Percentiles rank a stretch among this genome's conserved stretches.
Evolutionary conservation across 2,113 vertebrate species (phyloP).

Genomic region (Empidonax traillii): DNA sequence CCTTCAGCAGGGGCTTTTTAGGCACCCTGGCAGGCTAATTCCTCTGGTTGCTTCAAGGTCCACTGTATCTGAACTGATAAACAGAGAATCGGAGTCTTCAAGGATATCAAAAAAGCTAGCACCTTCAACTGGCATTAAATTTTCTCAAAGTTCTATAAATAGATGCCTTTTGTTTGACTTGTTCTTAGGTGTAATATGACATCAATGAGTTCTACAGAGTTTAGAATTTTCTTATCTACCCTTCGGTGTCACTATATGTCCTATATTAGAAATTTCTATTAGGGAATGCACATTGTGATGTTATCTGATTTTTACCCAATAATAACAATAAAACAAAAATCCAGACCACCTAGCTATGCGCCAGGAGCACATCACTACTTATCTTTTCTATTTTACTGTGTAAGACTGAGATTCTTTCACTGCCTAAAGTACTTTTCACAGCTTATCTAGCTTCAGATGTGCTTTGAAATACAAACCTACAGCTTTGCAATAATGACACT

Average conservation of each 20-base stretch:
- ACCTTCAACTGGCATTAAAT: background rate
- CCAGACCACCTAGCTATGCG: background rate
- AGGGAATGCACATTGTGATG: background rate
- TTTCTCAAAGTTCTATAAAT: background rate
- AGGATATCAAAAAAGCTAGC: background rate
- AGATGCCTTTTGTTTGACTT: background rate
- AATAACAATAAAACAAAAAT: constrained; percentile 23
- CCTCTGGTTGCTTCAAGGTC: background rate
- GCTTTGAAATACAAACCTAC: constrained; percentile 31
- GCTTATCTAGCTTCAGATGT: constrained; percentile 40
- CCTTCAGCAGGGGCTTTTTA: background rate
- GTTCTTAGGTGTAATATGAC: background rate
- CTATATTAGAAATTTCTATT: background rate
- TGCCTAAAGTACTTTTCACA: constrained; percentile 28
- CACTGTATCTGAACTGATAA: background rate
- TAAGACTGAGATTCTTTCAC: constrained; percentile 15
- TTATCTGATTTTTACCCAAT: background rate
- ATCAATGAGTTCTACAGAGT: background rate
- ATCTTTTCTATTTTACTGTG: constrained; percentile 4
- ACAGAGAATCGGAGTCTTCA: background rate
- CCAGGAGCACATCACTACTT: constrained; percentile 3
- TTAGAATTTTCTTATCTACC: background rate
- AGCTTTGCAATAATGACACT: background rate
- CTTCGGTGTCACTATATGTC: background rate
- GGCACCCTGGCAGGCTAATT: background rate